These are phyloP conservation scores for Donacobius atricapilla DNA, from an alignment of 2,113 vertebrate genomes.

Conservation along the genomic window DNA sequence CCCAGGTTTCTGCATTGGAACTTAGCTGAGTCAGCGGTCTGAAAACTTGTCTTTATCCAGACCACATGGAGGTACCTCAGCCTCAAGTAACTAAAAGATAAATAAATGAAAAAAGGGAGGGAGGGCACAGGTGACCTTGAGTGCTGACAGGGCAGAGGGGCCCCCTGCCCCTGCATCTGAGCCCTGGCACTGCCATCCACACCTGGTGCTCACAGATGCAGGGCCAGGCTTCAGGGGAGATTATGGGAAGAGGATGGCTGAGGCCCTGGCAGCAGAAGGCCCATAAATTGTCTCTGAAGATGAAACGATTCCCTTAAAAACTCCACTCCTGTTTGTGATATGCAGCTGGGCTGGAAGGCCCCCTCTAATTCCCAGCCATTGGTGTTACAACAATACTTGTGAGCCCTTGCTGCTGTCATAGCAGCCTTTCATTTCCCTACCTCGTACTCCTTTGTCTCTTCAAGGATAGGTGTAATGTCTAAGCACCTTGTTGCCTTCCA, in stretches of 20 bases:
- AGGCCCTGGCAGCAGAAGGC: background rate
- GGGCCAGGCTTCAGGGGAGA: background rate
- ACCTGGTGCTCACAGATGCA: too few relatives aligned
- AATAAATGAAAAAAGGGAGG: background rate
- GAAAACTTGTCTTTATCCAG: background rate
- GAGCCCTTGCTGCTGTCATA: background rate
- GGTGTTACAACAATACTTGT: background rate
- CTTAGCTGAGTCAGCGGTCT: background rate
- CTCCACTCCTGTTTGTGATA: background rate
- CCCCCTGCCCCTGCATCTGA: accelerated
- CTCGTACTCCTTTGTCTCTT: background rate
- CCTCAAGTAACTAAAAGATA: background rate
- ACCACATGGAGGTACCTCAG: background rate
- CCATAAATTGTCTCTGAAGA: background rate
- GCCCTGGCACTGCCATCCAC: background rate
- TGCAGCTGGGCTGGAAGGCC: background rate
- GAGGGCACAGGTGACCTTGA: background rate
- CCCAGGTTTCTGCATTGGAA: background rate
- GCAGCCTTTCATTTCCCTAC: background rate
- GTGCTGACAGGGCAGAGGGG: accelerated
- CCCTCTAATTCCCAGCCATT: background rate
- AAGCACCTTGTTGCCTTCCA: background rate
- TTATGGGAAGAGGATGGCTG: background rate
- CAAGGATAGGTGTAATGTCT: background rate
- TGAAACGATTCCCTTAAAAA: background rate